These are phyloP conservation scores for Phaetusa simplex DNA, from an alignment of 2,113 vertebrate genomes.

Conservation along the genomic window DNA sequence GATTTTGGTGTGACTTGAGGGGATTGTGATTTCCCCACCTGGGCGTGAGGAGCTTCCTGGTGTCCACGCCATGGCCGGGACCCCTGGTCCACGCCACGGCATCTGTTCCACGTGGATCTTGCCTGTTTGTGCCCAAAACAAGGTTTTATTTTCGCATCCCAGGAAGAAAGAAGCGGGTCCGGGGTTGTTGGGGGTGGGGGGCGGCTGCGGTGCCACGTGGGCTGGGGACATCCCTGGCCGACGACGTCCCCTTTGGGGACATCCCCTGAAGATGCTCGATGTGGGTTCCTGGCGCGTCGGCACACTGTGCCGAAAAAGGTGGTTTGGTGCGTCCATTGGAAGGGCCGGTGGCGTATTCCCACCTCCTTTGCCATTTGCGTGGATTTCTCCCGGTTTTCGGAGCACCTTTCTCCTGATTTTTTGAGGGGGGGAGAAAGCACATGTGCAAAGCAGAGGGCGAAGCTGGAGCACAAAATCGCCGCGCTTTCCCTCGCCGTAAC, in stretches of 20 bases:
- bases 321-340: background rate
- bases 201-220: fast-evolving
- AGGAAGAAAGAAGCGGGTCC: background rate
- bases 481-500: fast-evolving
- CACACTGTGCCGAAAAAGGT: background rate
- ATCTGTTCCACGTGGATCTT: fast-evolving
- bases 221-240: background rate
- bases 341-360: fast-evolving
- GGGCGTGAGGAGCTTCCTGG: background rate
- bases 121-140: fast-evolving
- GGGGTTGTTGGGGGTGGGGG: fast-evolving
- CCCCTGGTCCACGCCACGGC: too few relatives aligned
- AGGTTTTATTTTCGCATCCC: background rate
- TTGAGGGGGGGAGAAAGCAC: too few relatives aligned
- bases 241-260: too few relatives aligned
- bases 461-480: background rate
- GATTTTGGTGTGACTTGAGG: background rate
- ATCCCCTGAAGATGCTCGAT: background rate
- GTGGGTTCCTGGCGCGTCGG: background rate
- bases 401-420: background rate
- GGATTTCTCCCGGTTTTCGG: background rate
- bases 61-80: fast-evolving
- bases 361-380: background rate
- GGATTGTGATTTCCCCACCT: background rate
- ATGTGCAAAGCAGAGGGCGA: background rate